Conservation (phyloP, 2,113 vertebrate genomes). For the Carassius auratus region DNA sequence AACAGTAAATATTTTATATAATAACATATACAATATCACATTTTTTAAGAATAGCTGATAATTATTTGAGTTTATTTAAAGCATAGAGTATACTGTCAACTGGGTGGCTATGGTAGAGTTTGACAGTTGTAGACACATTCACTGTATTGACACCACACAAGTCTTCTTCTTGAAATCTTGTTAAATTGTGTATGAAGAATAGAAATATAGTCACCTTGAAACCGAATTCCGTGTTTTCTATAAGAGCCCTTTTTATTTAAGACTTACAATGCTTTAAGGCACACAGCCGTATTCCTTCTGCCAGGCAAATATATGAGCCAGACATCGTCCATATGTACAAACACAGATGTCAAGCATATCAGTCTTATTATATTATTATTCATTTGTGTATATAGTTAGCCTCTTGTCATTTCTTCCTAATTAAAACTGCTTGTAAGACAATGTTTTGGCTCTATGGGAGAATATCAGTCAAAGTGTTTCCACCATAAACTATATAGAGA, state of each 20-base stretch:
- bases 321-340: not conserved
- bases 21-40: not conserved
- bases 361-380: no score
- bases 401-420: slow-evolving; percentile 12
- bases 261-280: no score
- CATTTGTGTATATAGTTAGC: not conserved
- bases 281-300: not conserved
- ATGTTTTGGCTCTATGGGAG: not conserved
- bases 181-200: not conserved
- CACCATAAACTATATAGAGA: not conserved
- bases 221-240: not conserved
- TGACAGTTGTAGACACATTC: not conserved
- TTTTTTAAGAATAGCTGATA: not conserved
- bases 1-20: not conserved
- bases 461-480: not conserved
- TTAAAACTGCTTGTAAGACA: slow-evolving; percentile 31
- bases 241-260: not conserved
- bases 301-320: not conserved
- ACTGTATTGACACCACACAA: not conserved
- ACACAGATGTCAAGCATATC: not conserved
- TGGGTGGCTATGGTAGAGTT: not conserved
- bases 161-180: not conserved
- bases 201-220: not conserved
- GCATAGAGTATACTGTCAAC: not conserved
- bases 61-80: not conserved